Conservation (phyloP, 2,797 vertebrate species). For the Xenops minutus region DNA sequence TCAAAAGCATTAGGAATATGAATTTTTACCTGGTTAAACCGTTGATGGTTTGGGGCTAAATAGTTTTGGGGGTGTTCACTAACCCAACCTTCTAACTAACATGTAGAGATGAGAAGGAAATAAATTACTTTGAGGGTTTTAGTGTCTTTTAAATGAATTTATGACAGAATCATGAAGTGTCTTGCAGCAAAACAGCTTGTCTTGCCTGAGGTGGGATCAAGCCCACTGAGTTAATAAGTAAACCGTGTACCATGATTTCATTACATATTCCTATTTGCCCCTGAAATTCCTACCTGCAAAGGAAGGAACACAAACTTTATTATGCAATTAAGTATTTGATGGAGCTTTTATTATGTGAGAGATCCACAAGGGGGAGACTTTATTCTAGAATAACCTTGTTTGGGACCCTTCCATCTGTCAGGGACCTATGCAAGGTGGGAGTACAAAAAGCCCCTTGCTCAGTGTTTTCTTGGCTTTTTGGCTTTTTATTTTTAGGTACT, state of each 20-base stretch:
- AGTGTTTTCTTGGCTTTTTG: background rate
- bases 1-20: background rate
- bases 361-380: conserved; percentile 47
- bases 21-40: background rate
- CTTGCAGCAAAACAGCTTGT: background rate
- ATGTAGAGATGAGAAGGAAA: background rate
- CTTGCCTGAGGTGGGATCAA: background rate
- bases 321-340: background rate
- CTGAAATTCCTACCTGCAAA: background rate
- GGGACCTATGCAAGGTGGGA: background rate
- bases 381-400: conserved; percentile 50
- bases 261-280: background rate
- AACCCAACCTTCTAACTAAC: background rate
- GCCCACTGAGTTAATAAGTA: background rate
- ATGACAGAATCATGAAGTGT: background rate
- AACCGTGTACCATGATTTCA: background rate
- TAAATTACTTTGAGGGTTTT: background rate
- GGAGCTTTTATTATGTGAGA: conserved; percentile 33
- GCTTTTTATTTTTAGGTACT: background rate
- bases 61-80: background rate
- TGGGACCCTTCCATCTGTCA: background rate
- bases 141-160: background rate
- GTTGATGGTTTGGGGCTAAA: background rate
- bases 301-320: background rate
- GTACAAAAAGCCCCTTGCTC: background rate